These are phyloP conservation scores for Casuarius casuarius DNA, from an alignment of 2,113 vertebrate genomes.

Conservation along the genomic window DNA sequence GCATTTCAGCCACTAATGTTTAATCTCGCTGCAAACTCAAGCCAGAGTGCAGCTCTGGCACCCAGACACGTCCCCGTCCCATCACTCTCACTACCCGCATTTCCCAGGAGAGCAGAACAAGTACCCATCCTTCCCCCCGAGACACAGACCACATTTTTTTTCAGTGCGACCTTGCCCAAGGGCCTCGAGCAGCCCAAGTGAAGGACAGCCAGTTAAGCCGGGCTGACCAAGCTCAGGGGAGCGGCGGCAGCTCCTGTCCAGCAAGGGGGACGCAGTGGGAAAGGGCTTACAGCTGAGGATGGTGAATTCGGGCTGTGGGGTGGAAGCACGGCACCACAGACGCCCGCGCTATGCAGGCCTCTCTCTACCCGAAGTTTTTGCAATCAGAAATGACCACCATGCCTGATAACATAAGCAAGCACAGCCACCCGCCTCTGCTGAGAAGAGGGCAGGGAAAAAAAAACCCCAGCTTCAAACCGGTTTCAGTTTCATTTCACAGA, in stretches of 20 bases:
- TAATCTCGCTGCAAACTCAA: background rate
- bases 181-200: background rate
- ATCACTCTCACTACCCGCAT: background rate
- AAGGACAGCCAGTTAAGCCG: no score
- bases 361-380: background rate
- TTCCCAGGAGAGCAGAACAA: no score
- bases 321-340: background rate
- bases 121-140: background rate
- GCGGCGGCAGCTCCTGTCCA: no score
- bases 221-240: no score
- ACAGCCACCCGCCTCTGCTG: background rate
- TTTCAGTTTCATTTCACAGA: slow-evolving; percentile 1
- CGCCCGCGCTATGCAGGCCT: background rate
- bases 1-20: background rate
- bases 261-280: background rate
- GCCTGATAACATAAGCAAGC: background rate
- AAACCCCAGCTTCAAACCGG: background rate
- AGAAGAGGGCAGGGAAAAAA: background rate
- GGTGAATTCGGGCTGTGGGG: background rate
- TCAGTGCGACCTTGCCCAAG: background rate
- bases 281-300: background rate
- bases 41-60: background rate
- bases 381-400: accelerated
- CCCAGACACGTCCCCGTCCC: accelerated
- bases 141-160: background rate